Conservation (phyloP, 2,888 invertebrate genomes). For the Graphium colonna region DNA sequence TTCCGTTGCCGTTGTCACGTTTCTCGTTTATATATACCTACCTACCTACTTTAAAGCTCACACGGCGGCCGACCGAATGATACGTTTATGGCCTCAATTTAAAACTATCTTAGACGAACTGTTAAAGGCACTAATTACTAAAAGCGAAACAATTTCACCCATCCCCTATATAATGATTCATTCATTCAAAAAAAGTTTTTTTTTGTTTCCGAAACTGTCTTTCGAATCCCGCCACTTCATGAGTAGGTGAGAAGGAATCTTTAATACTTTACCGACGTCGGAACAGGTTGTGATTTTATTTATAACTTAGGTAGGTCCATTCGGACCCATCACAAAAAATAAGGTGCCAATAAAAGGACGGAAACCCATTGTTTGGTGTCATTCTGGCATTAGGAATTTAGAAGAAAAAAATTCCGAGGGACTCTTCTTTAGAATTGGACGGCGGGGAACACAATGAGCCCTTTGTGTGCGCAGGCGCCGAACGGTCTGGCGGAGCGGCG, state of each 20-base stretch:
- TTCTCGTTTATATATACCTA: background rate
- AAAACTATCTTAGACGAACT: background rate
- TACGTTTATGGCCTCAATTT: background rate
- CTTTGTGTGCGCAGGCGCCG: conserved; percentile 77
- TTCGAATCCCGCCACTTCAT: conserved; percentile 7
- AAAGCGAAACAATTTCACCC: background rate
- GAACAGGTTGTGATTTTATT: conserved; percentile 73
- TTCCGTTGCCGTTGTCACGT: background rate
- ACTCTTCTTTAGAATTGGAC: conserved; percentile 60
- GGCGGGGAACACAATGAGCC: conserved; percentile 68
- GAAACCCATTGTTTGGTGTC: conserved; percentile 77
- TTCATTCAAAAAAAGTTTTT: too few species aligned
- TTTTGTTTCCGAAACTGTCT: conserved; percentile 11
- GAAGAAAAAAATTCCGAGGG: conserved; percentile 58
- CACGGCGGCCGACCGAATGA: background rate
- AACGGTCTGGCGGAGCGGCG: conserved; percentile 64
- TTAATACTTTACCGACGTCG: conserved; percentile 44
- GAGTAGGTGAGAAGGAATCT: conserved; percentile 22
- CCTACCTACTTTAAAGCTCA: background rate
- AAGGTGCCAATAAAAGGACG: conserved; percentile 80
- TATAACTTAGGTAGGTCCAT: conserved; percentile 65
- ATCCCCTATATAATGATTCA: background rate
- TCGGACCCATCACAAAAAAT: conserved; percentile 69
- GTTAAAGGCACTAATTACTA: background rate
- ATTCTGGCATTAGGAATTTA: conserved; percentile 73